Evolutionary conservation across 2,888 invertebrate species (phyloP), one percentile per base, ranked within the genome.

Genomic region (Stenurella melanura): DNA sequence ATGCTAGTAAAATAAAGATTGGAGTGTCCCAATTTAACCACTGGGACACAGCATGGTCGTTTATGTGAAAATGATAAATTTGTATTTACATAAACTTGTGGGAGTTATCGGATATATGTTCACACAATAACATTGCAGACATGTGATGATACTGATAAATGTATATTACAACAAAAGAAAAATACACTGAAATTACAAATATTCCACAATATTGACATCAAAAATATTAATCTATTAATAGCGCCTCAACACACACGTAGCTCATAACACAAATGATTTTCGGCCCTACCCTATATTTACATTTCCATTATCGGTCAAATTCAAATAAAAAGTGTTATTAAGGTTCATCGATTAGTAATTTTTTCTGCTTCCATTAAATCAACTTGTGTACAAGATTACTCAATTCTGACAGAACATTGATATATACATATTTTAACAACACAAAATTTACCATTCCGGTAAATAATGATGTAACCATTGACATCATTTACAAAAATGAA

Each of bases 271-370:
- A 72, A 72, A 72, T 72, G 72, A 72, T 72, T 18, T 72, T 26
- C 30, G 50, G 58, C 26, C 61, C 63, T 72, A 61, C 72, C 72
- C 72, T 63, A 63, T 72, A 72, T 72, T 72, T 72, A 72, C 72
- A 72, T 63, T 72, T 63, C 72, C 72, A 72, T 72, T 72, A 72
- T 72, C 72, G 72, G 72, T 63, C 63, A 72, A 72, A 72, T 63
- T 70, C 70, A 70, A 70, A 70, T 70, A 70, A 63, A 54, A 63
- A 50, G 38, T 17, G 50, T 30, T 63, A 63, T 61, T 72, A 72
- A 72, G 50, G 42, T 38, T 19, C 21, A 70, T 70, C 70, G 60
- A 63, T 72, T 38, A 50, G 30, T 15, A 63, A 21, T 63, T 71
- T 70, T 69, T 54, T 72, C 50, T 54, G 54, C 54, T 19, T 42